Conservation (phyloP, 2,113 vertebrate species). For the Labrus mixtus region DNA sequence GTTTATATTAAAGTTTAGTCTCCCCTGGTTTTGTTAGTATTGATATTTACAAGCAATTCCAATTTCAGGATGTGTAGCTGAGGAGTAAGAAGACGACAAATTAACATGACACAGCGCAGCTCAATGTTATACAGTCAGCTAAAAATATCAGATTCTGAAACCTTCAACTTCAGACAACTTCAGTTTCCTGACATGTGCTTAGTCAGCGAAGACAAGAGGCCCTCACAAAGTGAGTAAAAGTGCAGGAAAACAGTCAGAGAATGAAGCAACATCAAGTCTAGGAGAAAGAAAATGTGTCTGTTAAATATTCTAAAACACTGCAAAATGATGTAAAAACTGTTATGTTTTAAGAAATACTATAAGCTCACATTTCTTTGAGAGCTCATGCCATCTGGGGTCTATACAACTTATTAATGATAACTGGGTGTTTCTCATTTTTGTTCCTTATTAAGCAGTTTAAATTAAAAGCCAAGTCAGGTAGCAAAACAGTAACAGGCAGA, state of each 20-base stretch:
- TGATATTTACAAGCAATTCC: not conserved
- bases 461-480: not conserved
- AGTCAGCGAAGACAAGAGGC: slow-evolving; percentile 1
- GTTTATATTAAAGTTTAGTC: too few species aligned
- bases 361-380: too few species aligned
- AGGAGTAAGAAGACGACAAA: not conserved
- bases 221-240: not conserved
- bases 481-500: not conserved
- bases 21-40: too few species aligned
- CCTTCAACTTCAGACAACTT: not conserved
- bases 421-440: not conserved
- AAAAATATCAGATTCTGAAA: slow-evolving; percentile 35
- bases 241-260: not conserved
- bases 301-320: not conserved
- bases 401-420: not conserved
- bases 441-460: not conserved
- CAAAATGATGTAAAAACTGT: not conserved
- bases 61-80: not conserved
- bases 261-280: not conserved
- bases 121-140: not conserved
- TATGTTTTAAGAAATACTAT: too few species aligned
- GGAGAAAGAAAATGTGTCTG: not conserved
- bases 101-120: not conserved
- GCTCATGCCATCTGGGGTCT: too few species aligned
- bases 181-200: not conserved